Conservation (phyloP, 92 coral and sea anemone species). For the Ricordea florida region DNA sequence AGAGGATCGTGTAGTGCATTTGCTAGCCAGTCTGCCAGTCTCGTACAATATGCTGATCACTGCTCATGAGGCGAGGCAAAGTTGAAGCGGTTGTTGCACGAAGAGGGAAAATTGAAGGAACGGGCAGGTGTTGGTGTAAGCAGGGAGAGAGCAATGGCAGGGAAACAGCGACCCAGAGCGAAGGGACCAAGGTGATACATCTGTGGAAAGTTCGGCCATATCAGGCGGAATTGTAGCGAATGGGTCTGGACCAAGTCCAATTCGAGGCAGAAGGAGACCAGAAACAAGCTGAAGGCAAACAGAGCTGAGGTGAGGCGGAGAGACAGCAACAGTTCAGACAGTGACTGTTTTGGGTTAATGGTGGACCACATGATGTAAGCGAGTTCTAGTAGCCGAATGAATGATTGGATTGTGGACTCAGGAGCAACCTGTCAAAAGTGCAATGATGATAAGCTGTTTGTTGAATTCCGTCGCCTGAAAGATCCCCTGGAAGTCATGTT, state of each 20-base stretch:
- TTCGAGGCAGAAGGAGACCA: background rate
- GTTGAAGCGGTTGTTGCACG: slow-evolving; percentile 68
- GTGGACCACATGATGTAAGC: slow-evolving; percentile 8
- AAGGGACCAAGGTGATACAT: slow-evolving; percentile 52
- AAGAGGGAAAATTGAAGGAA: slow-evolving; percentile 17
- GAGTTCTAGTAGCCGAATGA: background rate
- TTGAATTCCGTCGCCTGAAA: background rate
- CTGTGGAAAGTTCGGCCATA: slow-evolving; percentile 48
- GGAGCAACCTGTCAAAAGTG: slow-evolving; percentile 56
- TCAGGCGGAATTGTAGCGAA: slow-evolving; percentile 17
- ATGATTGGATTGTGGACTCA: background rate
- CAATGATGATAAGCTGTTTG: slow-evolving; percentile 1
- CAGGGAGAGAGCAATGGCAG: slow-evolving; percentile 21
- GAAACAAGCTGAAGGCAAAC: background rate
- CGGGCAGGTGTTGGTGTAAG: slow-evolving; percentile 58
- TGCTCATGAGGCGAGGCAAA: slow-evolving; percentile 60
- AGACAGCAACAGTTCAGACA: slow-evolving; percentile 59
- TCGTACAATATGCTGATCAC: slow-evolving; percentile 50
- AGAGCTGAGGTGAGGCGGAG: slow-evolving; percentile 1
- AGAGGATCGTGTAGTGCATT: slow-evolving; percentile 51
- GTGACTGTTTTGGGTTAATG: slow-evolving; percentile 36
- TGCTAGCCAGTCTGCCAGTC: slow-evolving; percentile 62
- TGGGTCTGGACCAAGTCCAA: background rate
- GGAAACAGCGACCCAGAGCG: background rate
- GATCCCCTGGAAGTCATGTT: background rate